phyloP scores from a whole-genome alignment of 2,113 vertebrate species.

The Illadopsis cleaveri region DNA sequence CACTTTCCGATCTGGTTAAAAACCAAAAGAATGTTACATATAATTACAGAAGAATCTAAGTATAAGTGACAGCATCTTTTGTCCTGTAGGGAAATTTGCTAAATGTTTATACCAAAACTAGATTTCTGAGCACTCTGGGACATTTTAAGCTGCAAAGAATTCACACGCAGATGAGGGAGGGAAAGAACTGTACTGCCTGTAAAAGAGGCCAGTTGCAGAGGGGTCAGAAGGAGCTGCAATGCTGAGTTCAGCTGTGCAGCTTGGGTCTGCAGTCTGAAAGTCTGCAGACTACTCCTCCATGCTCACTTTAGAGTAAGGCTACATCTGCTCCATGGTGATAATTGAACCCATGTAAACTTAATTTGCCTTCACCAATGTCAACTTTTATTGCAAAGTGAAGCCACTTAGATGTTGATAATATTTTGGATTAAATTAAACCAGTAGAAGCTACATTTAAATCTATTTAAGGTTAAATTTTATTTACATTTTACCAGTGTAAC shows the following conservation, averaged over 20 bases:
- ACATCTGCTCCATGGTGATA: not conserved
- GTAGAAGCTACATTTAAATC: not conserved
- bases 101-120: not conserved
- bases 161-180: not conserved
- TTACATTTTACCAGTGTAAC: not conserved
- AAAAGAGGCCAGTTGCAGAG: not conserved
- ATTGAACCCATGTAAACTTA: not conserved
- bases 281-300: not conserved
- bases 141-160: not conserved
- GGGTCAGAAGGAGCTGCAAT: not conserved
- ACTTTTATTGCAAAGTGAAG: not conserved
- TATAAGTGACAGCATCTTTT: not conserved
- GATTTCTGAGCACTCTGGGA: not conserved
- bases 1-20: not conserved
- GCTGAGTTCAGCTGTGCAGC: not conserved
- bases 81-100: not conserved
- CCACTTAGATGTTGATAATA: not conserved
- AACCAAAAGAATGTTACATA: not conserved
- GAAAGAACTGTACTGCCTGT: not conserved
- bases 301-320: not conserved
- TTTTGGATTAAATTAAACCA: not conserved
- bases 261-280: not conserved
- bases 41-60: not conserved
- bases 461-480: not conserved
- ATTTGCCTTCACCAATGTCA: not conserved